These are phyloP conservation scores for Rhagonycha lutea DNA, from an alignment of 2,888 invertebrate species.

Conservation along the genomic window DNA sequence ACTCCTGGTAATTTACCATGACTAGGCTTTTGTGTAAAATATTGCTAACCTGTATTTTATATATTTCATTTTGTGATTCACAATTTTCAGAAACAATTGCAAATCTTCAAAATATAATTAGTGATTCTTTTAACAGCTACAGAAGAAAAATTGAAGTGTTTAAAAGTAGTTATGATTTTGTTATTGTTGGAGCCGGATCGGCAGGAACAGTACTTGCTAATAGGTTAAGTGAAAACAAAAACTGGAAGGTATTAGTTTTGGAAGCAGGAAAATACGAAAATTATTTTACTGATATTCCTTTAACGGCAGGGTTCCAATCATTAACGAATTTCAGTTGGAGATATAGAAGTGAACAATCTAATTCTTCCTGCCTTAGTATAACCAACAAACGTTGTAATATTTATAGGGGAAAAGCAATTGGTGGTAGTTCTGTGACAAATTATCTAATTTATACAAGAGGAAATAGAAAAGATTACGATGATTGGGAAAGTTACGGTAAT, in stretches of 20 bases:
- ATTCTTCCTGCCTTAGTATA: constrained; percentile 58
- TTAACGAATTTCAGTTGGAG: constrained; percentile 73
- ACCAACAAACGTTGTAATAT: constrained; percentile 59
- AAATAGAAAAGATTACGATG: constrained; percentile 79
- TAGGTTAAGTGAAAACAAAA: constrained; percentile 70
- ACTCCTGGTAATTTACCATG: not conserved
- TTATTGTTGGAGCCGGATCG: constrained; percentile 60
- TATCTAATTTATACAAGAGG: constrained; percentile 85
- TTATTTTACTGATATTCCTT: constrained; percentile 75
- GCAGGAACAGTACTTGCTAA: constrained; percentile 78
- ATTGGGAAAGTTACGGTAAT: constrained; percentile 80
- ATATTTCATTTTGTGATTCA: not conserved
- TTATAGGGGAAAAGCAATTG: constrained; percentile 79
- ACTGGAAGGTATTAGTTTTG: constrained; percentile 73
- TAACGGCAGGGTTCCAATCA: constrained; percentile 66
- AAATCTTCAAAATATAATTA: not conserved
- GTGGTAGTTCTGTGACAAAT: constrained; percentile 83
- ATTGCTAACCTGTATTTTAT: not conserved
- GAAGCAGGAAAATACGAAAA: constrained; percentile 82
- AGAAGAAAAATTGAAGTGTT: not conserved
- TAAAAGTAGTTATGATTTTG: constrained; percentile 61
- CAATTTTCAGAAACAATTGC: not conserved
- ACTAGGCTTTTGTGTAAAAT: not conserved
- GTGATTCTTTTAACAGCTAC: not conserved
- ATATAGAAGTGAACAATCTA: constrained; percentile 68